Evolutionary conservation across 2,888 invertebrate species (phyloP).

Genomic region (Noctua comes): DNA sequence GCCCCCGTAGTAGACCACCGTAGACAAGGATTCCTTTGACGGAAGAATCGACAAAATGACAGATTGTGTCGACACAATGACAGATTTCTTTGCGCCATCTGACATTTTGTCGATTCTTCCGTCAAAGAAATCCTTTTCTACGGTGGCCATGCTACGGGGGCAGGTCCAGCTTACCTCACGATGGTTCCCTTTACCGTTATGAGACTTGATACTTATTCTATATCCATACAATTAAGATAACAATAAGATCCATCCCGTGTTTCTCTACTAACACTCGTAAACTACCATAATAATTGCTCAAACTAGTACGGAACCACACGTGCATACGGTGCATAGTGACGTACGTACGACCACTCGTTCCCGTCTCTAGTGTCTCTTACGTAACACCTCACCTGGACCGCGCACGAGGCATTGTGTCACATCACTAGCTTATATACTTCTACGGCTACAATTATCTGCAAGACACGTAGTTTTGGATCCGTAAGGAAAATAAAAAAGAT

Average conservation of each 20-base stretch:
- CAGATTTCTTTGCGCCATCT: too few relatives aligned
- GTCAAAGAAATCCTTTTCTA: too few relatives aligned
- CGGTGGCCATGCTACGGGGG: too few relatives aligned
- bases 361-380: constrained; percentile 32
- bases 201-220: too few relatives aligned
- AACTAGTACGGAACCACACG: constrained; percentile 19
- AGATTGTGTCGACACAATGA: too few relatives aligned
- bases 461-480: background rate
- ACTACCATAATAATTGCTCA: constrained; percentile 15
- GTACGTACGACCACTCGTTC: constrained; percentile 5
- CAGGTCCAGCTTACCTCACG: too few relatives aligned
- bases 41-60: too few relatives aligned
- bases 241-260: background rate
- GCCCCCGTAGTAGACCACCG: too few relatives aligned
- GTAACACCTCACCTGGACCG: constrained; percentile 34
- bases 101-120: too few relatives aligned
- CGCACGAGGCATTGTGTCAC: background rate
- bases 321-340: constrained; percentile 1
- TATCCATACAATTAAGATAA: background rate
- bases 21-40: too few relatives aligned
- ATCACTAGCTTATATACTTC: constrained; percentile 17
- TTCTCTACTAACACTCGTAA: background rate
- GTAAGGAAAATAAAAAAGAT: background rate
- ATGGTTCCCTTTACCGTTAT: too few relatives aligned
- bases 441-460: background rate